Percentiles rank a stretch among this genome's conserved stretches.
phyloP scores from a whole-genome alignment of 2,113 vertebrate species.

The Trematocara macrostoma region DNA sequence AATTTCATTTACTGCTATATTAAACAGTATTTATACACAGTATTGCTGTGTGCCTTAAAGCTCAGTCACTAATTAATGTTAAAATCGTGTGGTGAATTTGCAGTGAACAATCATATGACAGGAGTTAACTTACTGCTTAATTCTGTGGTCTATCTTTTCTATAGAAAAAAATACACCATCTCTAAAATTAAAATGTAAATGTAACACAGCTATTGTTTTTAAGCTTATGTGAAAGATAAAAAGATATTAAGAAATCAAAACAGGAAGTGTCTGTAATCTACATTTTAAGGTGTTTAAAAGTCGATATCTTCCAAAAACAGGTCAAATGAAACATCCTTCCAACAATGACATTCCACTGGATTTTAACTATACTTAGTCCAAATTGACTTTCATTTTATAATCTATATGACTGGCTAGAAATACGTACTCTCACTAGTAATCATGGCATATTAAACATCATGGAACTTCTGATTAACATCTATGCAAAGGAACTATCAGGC shows the following conservation, averaged over 20 bases:
- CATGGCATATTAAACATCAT: neutral
- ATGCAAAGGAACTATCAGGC: neutral
- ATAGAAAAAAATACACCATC: fast-evolving
- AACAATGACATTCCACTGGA: neutral
- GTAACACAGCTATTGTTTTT: neutral
- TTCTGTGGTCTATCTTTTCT: neutral
- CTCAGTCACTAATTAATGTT: neutral
- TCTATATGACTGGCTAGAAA: neutral
- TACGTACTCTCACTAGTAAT: neutral
- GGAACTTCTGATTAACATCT: neutral
- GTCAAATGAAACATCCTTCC: neutral
- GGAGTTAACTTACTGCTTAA: neutral
- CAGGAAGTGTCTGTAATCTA: neutral
- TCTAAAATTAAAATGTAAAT: neutral
- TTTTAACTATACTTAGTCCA: neutral
- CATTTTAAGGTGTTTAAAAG: neutral
- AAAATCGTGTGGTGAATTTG: neutral
- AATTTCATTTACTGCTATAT: neutral
- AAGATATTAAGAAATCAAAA: neutral
- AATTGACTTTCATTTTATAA: neutral
- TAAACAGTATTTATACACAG: neutral
- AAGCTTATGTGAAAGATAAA: neutral
- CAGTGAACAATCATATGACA: neutral
- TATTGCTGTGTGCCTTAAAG: neutral
- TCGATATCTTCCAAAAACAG: neutral